Percentiles rank a stretch among this genome's conserved stretches.
Conservation (phyloP, 1,140 invertebrate species). For the Pseudomyrmex sp. region DNA sequence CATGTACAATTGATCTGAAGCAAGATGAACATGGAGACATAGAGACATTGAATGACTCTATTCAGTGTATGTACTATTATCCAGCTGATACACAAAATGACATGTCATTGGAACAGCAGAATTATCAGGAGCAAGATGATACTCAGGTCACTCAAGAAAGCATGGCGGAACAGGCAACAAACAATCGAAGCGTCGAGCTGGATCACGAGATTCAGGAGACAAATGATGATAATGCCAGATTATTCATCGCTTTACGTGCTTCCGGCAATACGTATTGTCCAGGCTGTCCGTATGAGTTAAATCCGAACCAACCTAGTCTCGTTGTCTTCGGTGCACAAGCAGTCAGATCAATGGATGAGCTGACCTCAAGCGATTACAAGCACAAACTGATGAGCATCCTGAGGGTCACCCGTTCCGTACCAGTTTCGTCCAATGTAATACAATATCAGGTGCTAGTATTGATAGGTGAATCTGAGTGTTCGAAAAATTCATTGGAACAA, state of each 20-base stretch:
- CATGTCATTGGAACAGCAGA: conserved; percentile 64
- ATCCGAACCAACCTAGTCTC: conserved; percentile 79
- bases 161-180: conserved; percentile 75
- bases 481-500: conserved; percentile 74
- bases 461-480: conserved; percentile 81
- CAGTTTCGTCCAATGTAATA: conserved; percentile 77
- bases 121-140: conserved; percentile 44
- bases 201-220: conserved; percentile 78
- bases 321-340: conserved; percentile 75
- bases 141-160: conserved; percentile 74
- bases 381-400: conserved; percentile 78
- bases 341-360: conserved; percentile 78
- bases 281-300: conserved; percentile 82
- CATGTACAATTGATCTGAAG: conserved; percentile 78
- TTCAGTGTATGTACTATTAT: conserved; percentile 78
- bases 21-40: conserved; percentile 74
- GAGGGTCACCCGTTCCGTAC: conserved; percentile 78
- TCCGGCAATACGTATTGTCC: conserved; percentile 78
- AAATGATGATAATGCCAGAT: conserved; percentile 76
- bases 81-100: conserved; percentile 69
- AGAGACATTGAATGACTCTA: conserved; percentile 73
- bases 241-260: conserved; percentile 80
- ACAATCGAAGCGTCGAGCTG: conserved; percentile 74
- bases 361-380: conserved; percentile 77
- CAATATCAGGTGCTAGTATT: conserved; percentile 79